Evolutionary conservation across 2,888 invertebrate species (phyloP), one percentile per base, ranked within the genome.

Genomic region (Xylota segnis): DNA sequence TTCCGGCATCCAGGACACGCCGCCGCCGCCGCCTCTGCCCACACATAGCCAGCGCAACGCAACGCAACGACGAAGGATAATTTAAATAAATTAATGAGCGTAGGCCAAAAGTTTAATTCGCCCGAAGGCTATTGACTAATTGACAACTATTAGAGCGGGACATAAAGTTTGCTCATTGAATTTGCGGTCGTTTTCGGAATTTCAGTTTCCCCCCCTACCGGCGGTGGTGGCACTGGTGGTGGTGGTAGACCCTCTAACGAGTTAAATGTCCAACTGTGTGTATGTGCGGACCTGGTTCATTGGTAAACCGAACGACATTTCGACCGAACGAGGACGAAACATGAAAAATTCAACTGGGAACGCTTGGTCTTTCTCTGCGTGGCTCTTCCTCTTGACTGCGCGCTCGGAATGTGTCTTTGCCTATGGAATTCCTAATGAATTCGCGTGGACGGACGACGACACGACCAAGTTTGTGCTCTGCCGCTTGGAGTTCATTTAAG

Each of bases 81-180:
- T 84, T 84, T 81, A 81, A 84, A 84, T 84, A 84, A 84, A 84
- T 84, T 84, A 84, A 84, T 84, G 84, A 84, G 81, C 81, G 81
- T 71, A 71, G 75, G 81, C 75, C 75, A 72, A 86, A 78, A 82
- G 82, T 77, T 77, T 72, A 76, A 86, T 86, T 86, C 81, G 56
- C 32, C 82, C 77, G 43, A 82, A 77, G 86, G 86, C 76, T 82
- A 86, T 86, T 86, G 86, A 86, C 86, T 86, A 86, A 86, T 86
- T 86, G 86, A 82, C 86, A 86, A 86, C 86, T 86, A 82, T 86
- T 86, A 82, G 86, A 82, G 76, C 81, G 86, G 76, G 76, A 86
- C 82, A 76, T 72, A 86, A 82, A 86, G 76, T 86, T 82, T 82
- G 70, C 75, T 79, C 84, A 84, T 84, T 84, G 84, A 84, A 84